A percentile compares a stretch with the other conserved stretches of the same genome.
phyloP scores from a whole-genome alignment of 1,140 invertebrate genomes.

The Drosophila pruinosa region DNA sequence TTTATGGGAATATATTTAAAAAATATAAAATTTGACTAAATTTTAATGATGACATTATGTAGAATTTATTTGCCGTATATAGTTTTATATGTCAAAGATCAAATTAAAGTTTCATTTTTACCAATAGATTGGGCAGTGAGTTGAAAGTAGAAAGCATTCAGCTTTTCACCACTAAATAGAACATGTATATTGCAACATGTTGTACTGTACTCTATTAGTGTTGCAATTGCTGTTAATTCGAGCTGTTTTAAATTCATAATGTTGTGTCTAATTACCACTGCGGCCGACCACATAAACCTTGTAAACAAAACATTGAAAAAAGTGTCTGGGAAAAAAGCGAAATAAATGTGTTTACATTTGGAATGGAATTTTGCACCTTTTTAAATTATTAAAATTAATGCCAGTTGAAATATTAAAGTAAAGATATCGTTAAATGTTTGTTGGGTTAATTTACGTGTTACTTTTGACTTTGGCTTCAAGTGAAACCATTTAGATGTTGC shows the following conservation, averaged over 20 bases:
- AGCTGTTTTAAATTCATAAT: neutral
- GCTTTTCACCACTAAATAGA: neutral
- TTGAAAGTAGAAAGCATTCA: neutral
- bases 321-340: neutral
- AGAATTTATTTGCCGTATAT: no score
- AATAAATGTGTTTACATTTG: neutral
- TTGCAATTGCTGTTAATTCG: neutral
- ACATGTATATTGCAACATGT: neutral
- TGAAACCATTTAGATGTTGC: neutral
- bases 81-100: no score
- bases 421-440: neutral
- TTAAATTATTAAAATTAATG: neutral
- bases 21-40: no score
- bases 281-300: neutral
- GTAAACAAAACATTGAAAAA: neutral
- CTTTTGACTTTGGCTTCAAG: neutral
- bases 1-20: no score
- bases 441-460: neutral
- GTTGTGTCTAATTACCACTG: neutral
- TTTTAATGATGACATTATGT: no score
- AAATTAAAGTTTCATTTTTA: no score
- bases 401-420: neutral
- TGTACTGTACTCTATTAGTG: neutral
- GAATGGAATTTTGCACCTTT: neutral
- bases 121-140: no score